Evolutionary conservation across 2,888 invertebrate species (phyloP), one percentile per base, ranked within the genome.

Genomic region (Hydrotaea diabolus): DNA sequence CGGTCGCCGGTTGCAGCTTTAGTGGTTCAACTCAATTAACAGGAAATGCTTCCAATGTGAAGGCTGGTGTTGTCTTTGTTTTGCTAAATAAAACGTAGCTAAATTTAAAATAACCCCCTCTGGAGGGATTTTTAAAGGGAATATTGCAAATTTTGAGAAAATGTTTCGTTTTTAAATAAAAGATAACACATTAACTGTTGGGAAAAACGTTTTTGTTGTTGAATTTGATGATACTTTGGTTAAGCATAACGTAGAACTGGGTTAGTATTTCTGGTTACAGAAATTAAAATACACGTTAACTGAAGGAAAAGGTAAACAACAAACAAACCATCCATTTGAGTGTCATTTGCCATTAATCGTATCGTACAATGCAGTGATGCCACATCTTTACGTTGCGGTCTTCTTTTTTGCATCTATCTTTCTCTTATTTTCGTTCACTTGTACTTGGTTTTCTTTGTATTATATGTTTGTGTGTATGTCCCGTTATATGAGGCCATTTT

Each of bases 401-500:
- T 57, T 79, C 21, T 72, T 66, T 77, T 74, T 78, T 39, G 62
- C 17, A 66, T 66, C 43, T 19, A 39, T 66, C n/a, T n/a, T n/a
- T 66, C 19, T 21, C 39, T 69, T 13, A 23, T 21, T 2, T 69
- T 46, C 43, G 26, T 23, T 39, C 39, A 39, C 39, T 39, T 39
- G 8, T 13, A 39, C 39, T 39, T 36, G 3, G 36, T 36, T 36
- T 36, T 36, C 39, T 46, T 69, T 69, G 43, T 19, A 23, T 19
- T 84, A 76, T 64, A 62, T 46, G 72, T 43, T 19, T 84, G 77
- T 64, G 59, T 46, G 72, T 43, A 79, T 43, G 66, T 69, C 74
- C 85, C 85, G 85, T 80, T 82, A 82, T n/a, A n/a, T n/a, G 79
- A 77, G 73, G 82, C 85, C 79, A 85, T 85, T 82, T 80, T 69